Evolutionary conservation across 2,888 invertebrate species (phyloP).

Genomic region (Tromatobia lineatoria): DNA sequence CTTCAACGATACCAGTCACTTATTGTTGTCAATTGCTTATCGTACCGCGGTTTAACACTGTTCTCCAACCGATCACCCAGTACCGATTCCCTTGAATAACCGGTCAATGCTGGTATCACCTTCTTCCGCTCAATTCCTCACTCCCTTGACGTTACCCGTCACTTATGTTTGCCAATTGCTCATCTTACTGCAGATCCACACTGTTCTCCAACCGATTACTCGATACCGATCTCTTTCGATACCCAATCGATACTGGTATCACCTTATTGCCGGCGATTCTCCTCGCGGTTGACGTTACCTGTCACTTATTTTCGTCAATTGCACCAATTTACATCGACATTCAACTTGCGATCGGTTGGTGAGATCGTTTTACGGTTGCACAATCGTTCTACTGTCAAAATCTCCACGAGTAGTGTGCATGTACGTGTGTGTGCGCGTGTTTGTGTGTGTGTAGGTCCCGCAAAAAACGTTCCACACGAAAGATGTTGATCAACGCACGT

Average conservation of each 20-base stretch:
- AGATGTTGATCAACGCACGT: conserved; percentile 81
- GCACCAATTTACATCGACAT: background rate
- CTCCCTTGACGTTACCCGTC: too few relatives aligned
- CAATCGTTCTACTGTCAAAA: background rate
- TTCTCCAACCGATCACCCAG: background rate
- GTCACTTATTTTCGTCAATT: background rate
- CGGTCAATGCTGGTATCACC: background rate
- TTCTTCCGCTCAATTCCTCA: too few relatives aligned
- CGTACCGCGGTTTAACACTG: background rate
- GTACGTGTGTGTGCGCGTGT: background rate
- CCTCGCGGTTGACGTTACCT: background rate
- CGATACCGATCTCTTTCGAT: background rate
- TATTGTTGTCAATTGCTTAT: too few relatives aligned
- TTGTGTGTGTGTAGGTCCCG: too few relatives aligned
- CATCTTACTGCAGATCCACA: background rate
- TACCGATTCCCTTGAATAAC: too few relatives aligned
- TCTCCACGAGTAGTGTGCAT: background rate
- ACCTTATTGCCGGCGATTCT: background rate
- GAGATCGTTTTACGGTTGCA: background rate
- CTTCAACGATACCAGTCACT: too few relatives aligned
- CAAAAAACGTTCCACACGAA: conserved; percentile 42
- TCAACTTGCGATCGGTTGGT: background rate
- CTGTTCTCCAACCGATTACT: background rate
- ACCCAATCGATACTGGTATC: background rate
- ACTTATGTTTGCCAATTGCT: too few relatives aligned